Conservation (phyloP, 2,113 vertebrate genomes). For the Bufo bufo region DNA sequence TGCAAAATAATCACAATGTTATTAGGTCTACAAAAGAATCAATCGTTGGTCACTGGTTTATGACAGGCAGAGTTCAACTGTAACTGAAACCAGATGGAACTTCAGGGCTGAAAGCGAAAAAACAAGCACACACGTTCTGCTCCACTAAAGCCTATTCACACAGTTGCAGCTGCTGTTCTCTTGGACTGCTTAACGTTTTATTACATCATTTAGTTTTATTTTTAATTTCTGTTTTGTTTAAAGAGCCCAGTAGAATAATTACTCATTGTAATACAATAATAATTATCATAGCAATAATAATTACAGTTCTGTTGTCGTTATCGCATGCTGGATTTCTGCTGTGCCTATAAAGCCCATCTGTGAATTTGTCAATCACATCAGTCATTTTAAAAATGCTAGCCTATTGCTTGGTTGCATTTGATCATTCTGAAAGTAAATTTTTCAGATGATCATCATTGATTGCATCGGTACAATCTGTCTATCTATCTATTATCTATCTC, state of each 20-base stretch:
- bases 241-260: constrained; percentile 9
- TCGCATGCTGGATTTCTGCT: background rate
- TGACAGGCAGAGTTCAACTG: background rate
- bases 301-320: constrained; percentile 15
- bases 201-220: constrained; percentile 4
- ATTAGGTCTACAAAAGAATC: background rate
- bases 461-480: too few relatives aligned
- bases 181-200: background rate
- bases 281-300: constrained; percentile 11
- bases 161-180: background rate
- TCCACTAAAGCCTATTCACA: constrained; percentile 5
- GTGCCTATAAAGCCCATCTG: background rate
- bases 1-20: background rate
- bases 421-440: background rate
- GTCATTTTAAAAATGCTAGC: background rate
- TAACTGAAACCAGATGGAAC: background rate
- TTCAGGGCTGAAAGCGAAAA: background rate
- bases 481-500: too few relatives aligned
- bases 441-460: background rate
- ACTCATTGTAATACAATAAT: constrained; percentile 3
- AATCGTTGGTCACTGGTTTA: background rate
- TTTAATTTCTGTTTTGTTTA: constrained; percentile 8
- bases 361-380: constrained; percentile 5
- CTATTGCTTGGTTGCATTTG: background rate
- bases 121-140: background rate